Evolutionary conservation across 1,140 invertebrate species (phyloP).

Genomic region (Agrypnia vestita): DNA sequence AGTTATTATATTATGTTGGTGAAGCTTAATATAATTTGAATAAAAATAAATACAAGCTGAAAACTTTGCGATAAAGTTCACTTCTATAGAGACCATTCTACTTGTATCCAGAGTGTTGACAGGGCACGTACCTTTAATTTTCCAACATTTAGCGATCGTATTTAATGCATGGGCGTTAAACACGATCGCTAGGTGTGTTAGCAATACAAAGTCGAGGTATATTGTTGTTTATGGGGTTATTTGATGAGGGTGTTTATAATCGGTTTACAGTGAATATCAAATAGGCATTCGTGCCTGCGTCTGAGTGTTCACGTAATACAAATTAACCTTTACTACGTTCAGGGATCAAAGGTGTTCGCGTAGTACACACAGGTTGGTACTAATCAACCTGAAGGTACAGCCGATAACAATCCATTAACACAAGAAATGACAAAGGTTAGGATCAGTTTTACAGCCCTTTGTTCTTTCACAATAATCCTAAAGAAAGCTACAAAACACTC

Average conservation of each 20-base stretch:
- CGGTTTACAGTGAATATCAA: slow-evolving; percentile 11
- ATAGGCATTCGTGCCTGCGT: not conserved
- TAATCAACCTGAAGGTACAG: no score
- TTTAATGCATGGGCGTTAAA: not conserved
- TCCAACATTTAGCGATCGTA: not conserved
- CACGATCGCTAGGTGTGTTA: not conserved
- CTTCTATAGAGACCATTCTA: not conserved
- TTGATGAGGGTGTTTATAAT: slow-evolving; percentile 27
- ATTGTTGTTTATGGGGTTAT: slow-evolving; percentile 29
- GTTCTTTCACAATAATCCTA: no score
- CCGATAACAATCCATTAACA: no score
- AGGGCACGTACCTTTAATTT: not conserved
- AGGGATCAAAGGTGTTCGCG: no score
- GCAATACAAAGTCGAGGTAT: not conserved
- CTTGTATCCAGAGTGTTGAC: not conserved
- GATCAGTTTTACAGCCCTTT: no score
- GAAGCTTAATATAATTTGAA: slow-evolving; percentile 16
- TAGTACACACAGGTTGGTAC: no score
- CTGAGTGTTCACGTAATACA: not conserved
- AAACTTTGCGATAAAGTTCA: slow-evolving; percentile 11
- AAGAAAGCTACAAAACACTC: no score
- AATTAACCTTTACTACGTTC: not conserved
- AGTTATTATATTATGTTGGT: not conserved
- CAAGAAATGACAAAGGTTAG: no score
- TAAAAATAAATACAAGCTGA: not conserved